Conservation (phyloP, 2,797 vertebrate species). For the Masticophis lateralis region DNA sequence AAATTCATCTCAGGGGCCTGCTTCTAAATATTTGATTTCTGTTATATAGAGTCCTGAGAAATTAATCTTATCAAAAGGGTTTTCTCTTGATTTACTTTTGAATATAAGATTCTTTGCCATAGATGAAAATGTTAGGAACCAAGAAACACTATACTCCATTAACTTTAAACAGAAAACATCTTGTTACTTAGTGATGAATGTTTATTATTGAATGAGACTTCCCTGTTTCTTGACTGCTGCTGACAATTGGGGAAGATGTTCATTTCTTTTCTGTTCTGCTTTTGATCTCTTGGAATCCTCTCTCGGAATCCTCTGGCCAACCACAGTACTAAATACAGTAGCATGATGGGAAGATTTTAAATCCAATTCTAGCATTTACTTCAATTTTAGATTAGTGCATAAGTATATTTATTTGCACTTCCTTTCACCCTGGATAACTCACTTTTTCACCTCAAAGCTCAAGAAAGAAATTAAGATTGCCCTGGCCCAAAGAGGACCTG, state of each 20-base stretch:
- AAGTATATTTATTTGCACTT: not conserved
- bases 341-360: not conserved
- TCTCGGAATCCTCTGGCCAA: not conserved
- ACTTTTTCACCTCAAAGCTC: slow-evolving; percentile 65
- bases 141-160: not conserved
- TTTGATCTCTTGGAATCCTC: no score
- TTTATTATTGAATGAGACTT: not conserved
- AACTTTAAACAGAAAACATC: not conserved
- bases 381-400: not conserved
- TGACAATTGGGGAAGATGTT: not conserved
- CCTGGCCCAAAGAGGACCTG: slow-evolving; percentile 78
- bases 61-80: not conserved
- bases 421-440: not conserved
- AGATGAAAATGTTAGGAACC: not conserved
- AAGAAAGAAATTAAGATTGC: slow-evolving; percentile 76
- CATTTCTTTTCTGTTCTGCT: not conserved
- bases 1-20: not conserved
- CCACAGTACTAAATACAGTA: not conserved
- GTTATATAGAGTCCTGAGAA: not conserved
- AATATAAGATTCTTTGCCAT: not conserved
- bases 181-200: not conserved
- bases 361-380: not conserved
- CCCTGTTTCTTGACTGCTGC: not conserved
- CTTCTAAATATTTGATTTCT: no score
- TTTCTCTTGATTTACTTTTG: not conserved